Evolutionary conservation across 2,797 vertebrate genomes (phyloP), one percentile per base, ranked within the genome.

Genomic region (Lagodon rhomboides): DNA sequence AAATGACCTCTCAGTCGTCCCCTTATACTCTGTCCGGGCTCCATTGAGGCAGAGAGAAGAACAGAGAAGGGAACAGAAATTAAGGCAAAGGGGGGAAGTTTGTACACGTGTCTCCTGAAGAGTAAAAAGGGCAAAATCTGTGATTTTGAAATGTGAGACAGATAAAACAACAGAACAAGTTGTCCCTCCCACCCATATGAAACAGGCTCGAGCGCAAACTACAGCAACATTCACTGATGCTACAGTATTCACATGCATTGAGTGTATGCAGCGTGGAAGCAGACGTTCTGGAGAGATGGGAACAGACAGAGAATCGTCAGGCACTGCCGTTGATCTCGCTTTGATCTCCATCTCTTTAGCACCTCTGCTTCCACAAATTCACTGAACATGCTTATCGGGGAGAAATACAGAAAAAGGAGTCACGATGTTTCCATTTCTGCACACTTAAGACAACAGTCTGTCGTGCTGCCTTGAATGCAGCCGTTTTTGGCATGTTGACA

Each of bases 121-220:
- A 27, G 44, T 54, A 43, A 46, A 77, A 58, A 72, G 62, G 78
- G 54, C 61, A 62, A 80, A 75, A 69, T 64, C 25, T 13, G 49
- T 83, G 58, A 63, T 77, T 73, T 63, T 68, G 53, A 86, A 79
- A 87, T 68, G 25, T 73, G 17, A 75, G 72, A 77, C 22, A 27
- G 74, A 41, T 38, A 22, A 54, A 46, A 67, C 60, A 70, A 64
- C 50, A 71, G 12, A 44, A 78, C 30, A 63, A 64, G 7, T 17
- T 49, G 47, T 63, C 74, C 18, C 71, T 75, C 56, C 59, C 64
- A 54, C 64, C 20, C 46, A 10, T 75, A 81, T 73, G 41, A 84
- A 84, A 77, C 13, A 22, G 41, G 74, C 77, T 80, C 65, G 69
- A 59, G 84, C 75, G 76, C 44, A 88, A 61, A 87, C 72, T 58